Conservation (phyloP, 1,140 invertebrate species). For the Matsumurasca onukii region DNA sequence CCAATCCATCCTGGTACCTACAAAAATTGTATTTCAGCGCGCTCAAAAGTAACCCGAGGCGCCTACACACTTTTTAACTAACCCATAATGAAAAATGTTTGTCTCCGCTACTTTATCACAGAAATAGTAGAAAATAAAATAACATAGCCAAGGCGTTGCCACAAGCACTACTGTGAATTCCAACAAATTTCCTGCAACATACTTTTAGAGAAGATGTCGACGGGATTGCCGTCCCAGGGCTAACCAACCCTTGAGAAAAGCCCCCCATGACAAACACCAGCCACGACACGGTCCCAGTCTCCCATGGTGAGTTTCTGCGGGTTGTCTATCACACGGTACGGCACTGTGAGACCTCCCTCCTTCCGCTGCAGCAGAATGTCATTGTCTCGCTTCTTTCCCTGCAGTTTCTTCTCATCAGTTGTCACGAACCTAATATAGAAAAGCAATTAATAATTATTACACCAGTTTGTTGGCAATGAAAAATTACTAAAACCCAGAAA, state of each 20-base stretch:
- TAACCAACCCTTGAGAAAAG: constrained; percentile 99
- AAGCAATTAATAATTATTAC: neutral
- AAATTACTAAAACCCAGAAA: too few species aligned
- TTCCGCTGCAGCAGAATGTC: constrained; percentile 92
- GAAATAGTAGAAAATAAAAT: too few species aligned
- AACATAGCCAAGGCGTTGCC: too few species aligned
- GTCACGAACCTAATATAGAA: constrained; percentile 67
- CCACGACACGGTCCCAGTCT: constrained; percentile 98
- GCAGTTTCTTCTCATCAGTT: constrained; percentile 85
- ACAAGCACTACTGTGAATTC: too few species aligned
- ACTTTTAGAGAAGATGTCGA: constrained; percentile 97
- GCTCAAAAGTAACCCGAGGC: too few species aligned
- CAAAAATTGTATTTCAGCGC: too few species aligned
- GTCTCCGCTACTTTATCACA: too few species aligned
- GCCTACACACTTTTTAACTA: too few species aligned
- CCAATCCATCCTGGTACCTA: too few species aligned
- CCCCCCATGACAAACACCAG: constrained; percentile 99
- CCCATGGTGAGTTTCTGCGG: constrained; percentile 84
- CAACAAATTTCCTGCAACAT: too few species aligned
- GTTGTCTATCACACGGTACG: constrained; percentile 95
- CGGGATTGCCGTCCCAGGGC: constrained; percentile 97
- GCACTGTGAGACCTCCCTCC: constrained; percentile 72
- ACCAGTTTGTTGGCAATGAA: too few species aligned
- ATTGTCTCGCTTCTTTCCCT: constrained; percentile 84
- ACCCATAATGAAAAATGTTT: too few species aligned